Conservation (phyloP, 1,140 invertebrate species). For the Eumaeus atala region DNA sequence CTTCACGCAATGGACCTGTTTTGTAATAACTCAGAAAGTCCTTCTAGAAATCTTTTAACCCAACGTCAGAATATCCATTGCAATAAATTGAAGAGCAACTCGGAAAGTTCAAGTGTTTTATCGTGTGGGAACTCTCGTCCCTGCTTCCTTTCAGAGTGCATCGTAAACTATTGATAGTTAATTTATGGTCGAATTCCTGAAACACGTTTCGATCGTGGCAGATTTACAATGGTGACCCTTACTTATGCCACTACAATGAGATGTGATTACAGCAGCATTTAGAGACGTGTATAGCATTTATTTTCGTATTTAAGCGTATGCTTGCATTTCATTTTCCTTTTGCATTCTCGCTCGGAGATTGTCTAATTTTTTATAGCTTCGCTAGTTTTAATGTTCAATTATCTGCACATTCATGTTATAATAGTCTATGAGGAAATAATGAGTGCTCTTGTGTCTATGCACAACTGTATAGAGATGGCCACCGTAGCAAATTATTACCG, state of each 20-base stretch:
- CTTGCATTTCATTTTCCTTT: no score
- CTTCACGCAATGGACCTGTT: neutral
- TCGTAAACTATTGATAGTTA: constrained; percentile 66
- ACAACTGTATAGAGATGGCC: no score
- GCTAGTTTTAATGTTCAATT: no score
- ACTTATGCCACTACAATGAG: constrained; percentile 43
- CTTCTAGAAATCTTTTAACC: neutral
- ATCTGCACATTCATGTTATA: no score
- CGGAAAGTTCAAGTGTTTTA: constrained; percentile 39
- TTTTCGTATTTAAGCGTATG: no score
- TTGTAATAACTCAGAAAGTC: constrained; percentile 3
- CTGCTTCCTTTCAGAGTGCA: constrained; percentile 49
- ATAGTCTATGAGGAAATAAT: no score
- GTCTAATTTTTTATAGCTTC: no score
- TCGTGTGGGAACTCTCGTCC: constrained; percentile 34
- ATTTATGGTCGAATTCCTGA: constrained; percentile 63
- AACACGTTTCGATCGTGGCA: constrained; percentile 54
- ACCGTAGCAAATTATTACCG: no score
- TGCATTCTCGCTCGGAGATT: no score
- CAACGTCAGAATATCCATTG: constrained; percentile 14
- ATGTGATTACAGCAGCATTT: no score
- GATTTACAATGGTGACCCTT: constrained; percentile 56
- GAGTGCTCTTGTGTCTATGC: no score
- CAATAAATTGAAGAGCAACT: constrained; percentile 32
- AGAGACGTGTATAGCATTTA: no score